These are phyloP conservation scores for Dascyllus trimaculatus DNA, from an alignment of 2,113 vertebrate genomes.

Conservation along the genomic window DNA sequence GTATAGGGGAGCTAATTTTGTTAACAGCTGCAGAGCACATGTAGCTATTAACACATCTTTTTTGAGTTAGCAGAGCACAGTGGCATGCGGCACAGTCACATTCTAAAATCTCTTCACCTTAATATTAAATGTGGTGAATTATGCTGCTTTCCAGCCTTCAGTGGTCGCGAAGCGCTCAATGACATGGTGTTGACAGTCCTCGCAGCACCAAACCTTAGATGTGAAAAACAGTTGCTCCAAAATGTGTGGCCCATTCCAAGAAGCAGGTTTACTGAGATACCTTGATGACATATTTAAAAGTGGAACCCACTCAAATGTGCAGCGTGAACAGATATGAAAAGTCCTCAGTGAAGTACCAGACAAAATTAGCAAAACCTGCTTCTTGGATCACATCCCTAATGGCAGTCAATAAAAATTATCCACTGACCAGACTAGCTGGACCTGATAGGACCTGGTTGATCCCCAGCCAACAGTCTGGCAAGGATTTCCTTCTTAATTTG, in stretches of 20 bases:
- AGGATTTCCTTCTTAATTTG: slow-evolving; percentile 44
- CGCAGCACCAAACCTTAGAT: slow-evolving; percentile 73
- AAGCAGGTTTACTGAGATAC: neutral
- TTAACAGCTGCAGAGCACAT: slow-evolving; percentile 12
- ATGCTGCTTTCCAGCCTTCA: slow-evolving; percentile 36
- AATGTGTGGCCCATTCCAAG: neutral
- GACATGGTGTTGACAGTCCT: slow-evolving; percentile 87
- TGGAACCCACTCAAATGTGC: neutral
- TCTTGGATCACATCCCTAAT: slow-evolving; percentile 10
- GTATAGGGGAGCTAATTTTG: slow-evolving; percentile 23
- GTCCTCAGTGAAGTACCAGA: neutral
- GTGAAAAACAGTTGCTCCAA: slow-evolving; percentile 23
- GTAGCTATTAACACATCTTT: slow-evolving; percentile 30
- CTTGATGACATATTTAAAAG: neutral
- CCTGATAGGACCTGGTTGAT: slow-evolving; percentile 22
- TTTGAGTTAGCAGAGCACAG: slow-evolving; percentile 9
- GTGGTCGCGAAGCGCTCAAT: slow-evolving; percentile 81
- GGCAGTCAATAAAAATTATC: slow-evolving; percentile 33
- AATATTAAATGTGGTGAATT: neutral
- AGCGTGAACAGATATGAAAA: slow-evolving; percentile 16
- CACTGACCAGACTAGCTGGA: slow-evolving; percentile 33
- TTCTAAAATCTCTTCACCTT: slow-evolving; percentile 4
- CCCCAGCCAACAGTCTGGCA: slow-evolving; percentile 19
- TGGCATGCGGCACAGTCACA: neutral
- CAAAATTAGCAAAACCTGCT: slow-evolving; percentile 22